Evolutionary conservation across 2,888 invertebrate genomes (phyloP).

Genomic region (Hydrotaea diabolus): DNA sequence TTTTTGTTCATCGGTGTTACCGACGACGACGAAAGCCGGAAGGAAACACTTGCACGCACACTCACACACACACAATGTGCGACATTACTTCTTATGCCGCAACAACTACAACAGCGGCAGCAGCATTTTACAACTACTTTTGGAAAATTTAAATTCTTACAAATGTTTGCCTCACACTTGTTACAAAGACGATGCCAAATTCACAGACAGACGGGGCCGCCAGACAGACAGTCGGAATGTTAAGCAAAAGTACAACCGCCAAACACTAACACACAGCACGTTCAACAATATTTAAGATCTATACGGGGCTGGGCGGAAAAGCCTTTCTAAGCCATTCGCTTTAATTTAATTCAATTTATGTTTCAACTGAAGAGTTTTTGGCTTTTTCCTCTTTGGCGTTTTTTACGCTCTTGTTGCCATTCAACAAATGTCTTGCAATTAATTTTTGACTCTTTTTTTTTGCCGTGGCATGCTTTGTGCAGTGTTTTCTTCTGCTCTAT

Average conservation of each 20-base stretch:
- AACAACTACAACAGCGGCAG: constrained; percentile 30
- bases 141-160: constrained; percentile 48
- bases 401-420: constrained; percentile 47
- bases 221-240: background rate
- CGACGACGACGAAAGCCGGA: constrained; percentile 36
- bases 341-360: constrained; percentile 67
- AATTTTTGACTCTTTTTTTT: constrained; percentile 65
- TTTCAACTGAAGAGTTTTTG: constrained; percentile 53
- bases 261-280: background rate
- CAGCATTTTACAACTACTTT: constrained; percentile 8
- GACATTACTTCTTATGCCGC: constrained; percentile 44
- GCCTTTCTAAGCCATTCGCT: constrained; percentile 64
- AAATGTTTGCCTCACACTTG: constrained; percentile 54
- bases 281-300: background rate
- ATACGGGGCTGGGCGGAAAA: constrained; percentile 48
- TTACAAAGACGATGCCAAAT: constrained; percentile 4
- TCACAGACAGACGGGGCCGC: too few relatives aligned
- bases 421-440: constrained; percentile 71
- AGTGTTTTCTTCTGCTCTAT: background rate
- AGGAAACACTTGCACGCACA: constrained; percentile 41
- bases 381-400: constrained; percentile 22
- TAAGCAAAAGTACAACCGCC: background rate
- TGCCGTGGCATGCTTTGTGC: background rate
- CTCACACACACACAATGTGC: constrained; percentile 47
- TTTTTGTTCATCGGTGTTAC: background rate